These are phyloP conservation scores for Coracias cyanogaster DNA, from an alignment of 2,797 vertebrate species.

Conservation along the genomic window DNA sequence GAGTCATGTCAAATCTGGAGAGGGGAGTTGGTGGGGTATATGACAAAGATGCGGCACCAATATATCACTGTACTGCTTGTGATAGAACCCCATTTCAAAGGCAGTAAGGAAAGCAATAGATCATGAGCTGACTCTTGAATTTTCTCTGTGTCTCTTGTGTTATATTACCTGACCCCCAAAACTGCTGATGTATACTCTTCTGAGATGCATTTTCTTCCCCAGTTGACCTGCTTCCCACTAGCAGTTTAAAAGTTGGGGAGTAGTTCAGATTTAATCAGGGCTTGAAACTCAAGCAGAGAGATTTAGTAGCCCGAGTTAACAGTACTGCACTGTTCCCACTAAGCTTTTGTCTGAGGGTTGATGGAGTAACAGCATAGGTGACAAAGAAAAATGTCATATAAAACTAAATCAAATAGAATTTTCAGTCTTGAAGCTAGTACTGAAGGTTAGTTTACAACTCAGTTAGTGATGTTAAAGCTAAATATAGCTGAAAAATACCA, in stretches of 20 bases:
- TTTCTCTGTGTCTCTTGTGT: constrained; percentile 21
- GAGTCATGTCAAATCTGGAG: background rate
- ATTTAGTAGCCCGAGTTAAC: background rate
- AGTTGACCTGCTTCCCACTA: background rate
- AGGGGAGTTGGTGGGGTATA: background rate
- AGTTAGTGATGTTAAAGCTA: background rate
- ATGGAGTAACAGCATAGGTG: background rate
- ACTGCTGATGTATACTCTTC: constrained; percentile 47
- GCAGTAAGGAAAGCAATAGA: background rate
- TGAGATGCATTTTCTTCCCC: background rate
- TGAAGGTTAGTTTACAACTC: background rate
- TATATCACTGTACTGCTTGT: background rate
- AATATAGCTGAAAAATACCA: background rate
- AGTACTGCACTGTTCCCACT: background rate
- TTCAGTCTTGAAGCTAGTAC: background rate
- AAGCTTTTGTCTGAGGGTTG: background rate
- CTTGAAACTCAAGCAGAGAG: background rate
- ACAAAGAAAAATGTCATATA: background rate
- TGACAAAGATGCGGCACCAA: background rate
- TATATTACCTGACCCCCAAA: constrained; percentile 57
- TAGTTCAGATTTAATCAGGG: constrained; percentile 10
- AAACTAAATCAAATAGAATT: background rate
- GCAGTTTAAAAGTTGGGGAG: background rate
- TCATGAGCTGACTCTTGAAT: constrained; percentile 40
- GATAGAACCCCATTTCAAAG: background rate